These are phyloP conservation scores for human (Homo sapiens) DNA, from an alignment of 2,113 vertebrate genomes.

Conservation along the genomic window DNA sequence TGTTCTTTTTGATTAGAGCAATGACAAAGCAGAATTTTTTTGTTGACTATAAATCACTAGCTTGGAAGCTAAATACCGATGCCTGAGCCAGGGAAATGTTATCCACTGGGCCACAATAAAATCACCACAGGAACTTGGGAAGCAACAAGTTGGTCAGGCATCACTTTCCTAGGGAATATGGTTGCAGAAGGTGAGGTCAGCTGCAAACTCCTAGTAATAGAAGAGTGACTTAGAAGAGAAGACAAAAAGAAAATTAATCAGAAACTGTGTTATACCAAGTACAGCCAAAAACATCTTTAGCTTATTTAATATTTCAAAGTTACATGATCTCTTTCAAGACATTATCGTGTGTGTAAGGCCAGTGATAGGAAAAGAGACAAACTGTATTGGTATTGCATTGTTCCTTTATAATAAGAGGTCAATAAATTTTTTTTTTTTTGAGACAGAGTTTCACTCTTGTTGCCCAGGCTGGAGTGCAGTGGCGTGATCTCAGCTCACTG, in stretches of 20 bases:
- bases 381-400: not conserved
- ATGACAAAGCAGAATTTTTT: not conserved
- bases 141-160: not conserved
- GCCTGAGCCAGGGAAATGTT: not conserved
- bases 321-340: not conserved
- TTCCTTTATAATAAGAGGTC: not conserved
- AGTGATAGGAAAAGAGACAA: conserved; percentile 14
- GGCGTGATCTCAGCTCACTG: too few relatives aligned
- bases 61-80: not conserved
- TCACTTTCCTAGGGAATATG: not conserved
- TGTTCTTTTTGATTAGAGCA: not conserved
- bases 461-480: too few relatives aligned
- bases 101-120: not conserved
- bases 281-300: not conserved
- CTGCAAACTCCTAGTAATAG: not conserved
- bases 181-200: not conserved
- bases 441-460: too few relatives aligned
- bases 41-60: not conserved
- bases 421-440: not conserved
- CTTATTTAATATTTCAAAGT: not conserved
- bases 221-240: not conserved
- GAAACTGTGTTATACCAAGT: not conserved
- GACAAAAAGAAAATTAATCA: not conserved
- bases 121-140: not conserved
- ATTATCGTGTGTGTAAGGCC: not conserved